Evolutionary conservation across 1,140 invertebrate genomes (phyloP).

Genomic region (Magallana angulata): DNA sequence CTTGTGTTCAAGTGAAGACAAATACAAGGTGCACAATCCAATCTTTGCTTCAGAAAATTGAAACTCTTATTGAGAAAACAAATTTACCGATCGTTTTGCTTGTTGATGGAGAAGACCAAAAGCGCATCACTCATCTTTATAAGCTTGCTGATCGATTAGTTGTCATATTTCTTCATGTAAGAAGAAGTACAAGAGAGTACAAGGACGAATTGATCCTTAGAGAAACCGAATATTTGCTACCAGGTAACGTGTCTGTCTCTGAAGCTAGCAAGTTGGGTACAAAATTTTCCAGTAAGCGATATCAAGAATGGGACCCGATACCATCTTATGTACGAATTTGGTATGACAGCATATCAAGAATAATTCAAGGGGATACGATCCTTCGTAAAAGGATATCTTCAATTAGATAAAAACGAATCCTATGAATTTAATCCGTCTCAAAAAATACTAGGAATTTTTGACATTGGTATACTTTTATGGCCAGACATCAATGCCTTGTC

Average conservation of each 20-base stretch:
- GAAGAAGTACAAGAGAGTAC: slow-evolving; percentile 37
- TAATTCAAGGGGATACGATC: slow-evolving; percentile 13
- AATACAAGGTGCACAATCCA: slow-evolving; percentile 41
- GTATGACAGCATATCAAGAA: slow-evolving; percentile 46
- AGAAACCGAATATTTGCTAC: slow-evolving; percentile 32
- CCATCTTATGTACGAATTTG: slow-evolving; percentile 52
- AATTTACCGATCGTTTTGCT: slow-evolving; percentile 50
- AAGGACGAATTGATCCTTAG: neutral
- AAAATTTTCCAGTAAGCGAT: slow-evolving; percentile 42
- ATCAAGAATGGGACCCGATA: neutral
- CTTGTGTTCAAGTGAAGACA: slow-evolving; percentile 57
- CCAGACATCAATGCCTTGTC: slow-evolving; percentile 59
- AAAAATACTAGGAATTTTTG: slow-evolving; percentile 57
- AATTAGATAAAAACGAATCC: neutral
- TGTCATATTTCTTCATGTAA: slow-evolving; percentile 45
- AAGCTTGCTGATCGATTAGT: slow-evolving; percentile 30
- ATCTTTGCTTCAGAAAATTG: slow-evolving; percentile 44
- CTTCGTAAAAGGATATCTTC: neutral
- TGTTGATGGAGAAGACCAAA: slow-evolving; percentile 48
- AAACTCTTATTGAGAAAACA: slow-evolving; percentile 54
- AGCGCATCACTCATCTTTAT: slow-evolving; percentile 27
- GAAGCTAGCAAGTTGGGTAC: slow-evolving; percentile 44
- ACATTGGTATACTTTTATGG: slow-evolving; percentile 63
- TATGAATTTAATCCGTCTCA: slow-evolving; percentile 38
- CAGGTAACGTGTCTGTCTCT: slow-evolving; percentile 39